A percentile compares a stretch with the other conserved stretches of the same genome.
These are phyloP conservation scores for Vultur gryphus DNA, from an alignment of 2,797 vertebrate species.

Conservation along the genomic window DNA sequence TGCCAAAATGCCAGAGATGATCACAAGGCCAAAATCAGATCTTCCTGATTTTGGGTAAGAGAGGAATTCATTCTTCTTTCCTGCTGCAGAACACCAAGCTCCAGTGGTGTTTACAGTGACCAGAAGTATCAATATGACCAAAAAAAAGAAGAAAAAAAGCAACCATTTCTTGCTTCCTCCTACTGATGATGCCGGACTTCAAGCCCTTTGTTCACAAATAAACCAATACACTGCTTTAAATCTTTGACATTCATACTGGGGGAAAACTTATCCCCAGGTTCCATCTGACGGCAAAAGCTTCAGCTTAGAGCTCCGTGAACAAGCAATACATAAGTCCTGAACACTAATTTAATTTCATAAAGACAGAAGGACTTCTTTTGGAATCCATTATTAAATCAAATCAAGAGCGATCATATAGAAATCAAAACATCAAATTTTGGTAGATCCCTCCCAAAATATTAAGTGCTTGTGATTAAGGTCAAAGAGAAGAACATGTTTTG, in stretches of 20 bases:
- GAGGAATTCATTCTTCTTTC: not conserved
- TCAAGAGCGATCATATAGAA: not conserved
- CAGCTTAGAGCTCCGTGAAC: not conserved
- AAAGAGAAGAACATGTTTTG: not conserved
- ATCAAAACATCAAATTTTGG: not conserved
- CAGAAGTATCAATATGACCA: not conserved
- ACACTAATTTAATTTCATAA: not conserved
- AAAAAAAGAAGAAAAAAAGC: not conserved
- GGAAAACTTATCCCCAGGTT: not conserved
- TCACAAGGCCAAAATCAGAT: not conserved
- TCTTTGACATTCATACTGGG: not conserved
- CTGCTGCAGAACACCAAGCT: not conserved
- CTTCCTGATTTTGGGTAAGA: not conserved
- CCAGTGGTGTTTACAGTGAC: not conserved
- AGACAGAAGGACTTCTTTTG: not conserved
- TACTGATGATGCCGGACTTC: not conserved
- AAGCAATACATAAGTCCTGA: not conserved
- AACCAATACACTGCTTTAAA: conserved; percentile 8
- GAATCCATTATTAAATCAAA: not conserved
- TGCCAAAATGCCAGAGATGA: not conserved
- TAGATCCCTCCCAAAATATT: not conserved
- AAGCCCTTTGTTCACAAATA: not conserved
- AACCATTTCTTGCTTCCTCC: not conserved
- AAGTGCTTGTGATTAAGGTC: not conserved
- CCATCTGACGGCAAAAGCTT: not conserved